Evolutionary conservation across 2,797 vertebrate species (phyloP).

Genomic region (Heteromormyrus szaboi): DNA sequence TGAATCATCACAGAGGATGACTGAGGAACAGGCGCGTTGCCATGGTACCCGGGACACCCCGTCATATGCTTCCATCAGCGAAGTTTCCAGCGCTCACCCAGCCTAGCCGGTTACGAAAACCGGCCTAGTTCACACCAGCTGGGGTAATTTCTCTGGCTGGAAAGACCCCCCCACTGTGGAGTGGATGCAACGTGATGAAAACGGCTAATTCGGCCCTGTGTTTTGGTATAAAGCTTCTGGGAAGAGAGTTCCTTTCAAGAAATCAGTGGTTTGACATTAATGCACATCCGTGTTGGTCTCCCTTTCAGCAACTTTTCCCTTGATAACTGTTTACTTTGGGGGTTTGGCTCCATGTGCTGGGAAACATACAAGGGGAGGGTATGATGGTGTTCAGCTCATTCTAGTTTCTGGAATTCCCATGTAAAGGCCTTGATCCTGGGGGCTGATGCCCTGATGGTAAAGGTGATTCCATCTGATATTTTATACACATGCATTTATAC

Average conservation of each 20-base stretch:
- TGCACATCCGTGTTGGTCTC: neutral
- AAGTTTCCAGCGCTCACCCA: neutral
- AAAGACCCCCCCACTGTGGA: neutral
- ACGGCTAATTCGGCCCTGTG: neutral
- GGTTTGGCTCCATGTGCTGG: neutral
- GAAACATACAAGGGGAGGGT: neutral
- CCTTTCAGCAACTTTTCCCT: neutral
- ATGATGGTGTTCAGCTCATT: neutral
- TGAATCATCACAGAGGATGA: neutral
- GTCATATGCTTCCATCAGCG: neutral
- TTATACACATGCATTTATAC: neutral
- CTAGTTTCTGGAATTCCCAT: neutral
- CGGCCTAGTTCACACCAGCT: neutral
- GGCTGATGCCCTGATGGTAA: neutral
- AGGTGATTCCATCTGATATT: neutral
- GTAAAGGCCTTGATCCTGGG: neutral
- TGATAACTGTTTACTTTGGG: neutral
- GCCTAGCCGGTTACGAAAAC: neutral
- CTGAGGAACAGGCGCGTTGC: neutral
- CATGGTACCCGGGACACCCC: neutral
- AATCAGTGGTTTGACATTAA: neutral
- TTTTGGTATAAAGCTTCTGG: neutral
- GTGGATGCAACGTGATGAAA: neutral
- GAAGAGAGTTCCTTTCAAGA: neutral
- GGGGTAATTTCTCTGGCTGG: neutral